Base-by-base conservation (phyloP, 2,113 vertebrate genomes). In the Alosa alosa region DNA sequence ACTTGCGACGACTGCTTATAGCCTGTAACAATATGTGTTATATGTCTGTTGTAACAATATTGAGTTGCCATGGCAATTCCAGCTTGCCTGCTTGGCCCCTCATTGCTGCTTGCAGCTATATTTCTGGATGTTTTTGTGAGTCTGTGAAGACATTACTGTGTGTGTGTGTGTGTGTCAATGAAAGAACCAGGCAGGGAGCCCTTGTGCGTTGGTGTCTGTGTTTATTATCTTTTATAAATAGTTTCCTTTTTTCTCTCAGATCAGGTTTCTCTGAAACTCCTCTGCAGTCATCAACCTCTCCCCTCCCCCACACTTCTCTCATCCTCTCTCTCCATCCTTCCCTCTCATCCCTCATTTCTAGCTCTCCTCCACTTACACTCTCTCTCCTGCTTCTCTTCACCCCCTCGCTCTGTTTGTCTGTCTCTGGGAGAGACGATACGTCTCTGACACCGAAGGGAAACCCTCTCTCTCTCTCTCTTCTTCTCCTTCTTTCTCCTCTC, bases 371-470 rank as follows among this genome's bases (percentile, higher is more conserved):
- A 36, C 17, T 84, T 11, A 55, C 49, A 18, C 47, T 31, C 36
- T 46, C 31, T 41, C 50, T 10, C 81, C 25, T 83, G 10, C 22
- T 7, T 36, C 46, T 36, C 50, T 50, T 47, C 41, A 20, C 1
- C 81, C 81, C 31, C 49, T 84, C 41, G 82, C n/a, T 50, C 68
- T 41, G 55, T 85, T 41, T 72, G 17, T 39, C 3, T 75, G 52
- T 52, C 50, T 17, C 50, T 72, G 64, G 64, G 64, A 36, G 64
- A 72, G 64, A 6, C 11, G 25, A 72, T n/a, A 72, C 9, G 25
- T 11, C 22, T 72, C 10, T 72, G 25, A 72, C 25, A 10, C 25
- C 1, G 9, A 36, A 31, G n/a, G 64, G 31, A 72, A 72, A 31
- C n/a, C 46, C 41, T 78, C 49, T 81, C 83, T 39, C 31, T 36